Evolutionary conservation across 2,888 invertebrate genomes (phyloP).

Genomic region (Carterocephalus palaemon): DNA sequence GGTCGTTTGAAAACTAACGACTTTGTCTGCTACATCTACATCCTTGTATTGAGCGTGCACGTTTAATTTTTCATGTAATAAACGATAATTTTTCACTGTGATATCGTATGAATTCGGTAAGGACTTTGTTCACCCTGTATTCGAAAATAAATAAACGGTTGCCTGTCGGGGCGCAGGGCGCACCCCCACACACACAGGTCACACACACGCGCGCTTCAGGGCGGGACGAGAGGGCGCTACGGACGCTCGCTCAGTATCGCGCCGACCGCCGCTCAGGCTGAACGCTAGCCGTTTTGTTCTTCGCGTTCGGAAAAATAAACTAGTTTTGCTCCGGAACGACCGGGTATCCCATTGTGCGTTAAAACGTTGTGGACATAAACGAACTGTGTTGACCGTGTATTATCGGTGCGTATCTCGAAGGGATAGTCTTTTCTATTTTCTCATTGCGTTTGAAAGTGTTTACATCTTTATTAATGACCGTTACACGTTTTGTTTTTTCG

Average conservation of each 20-base stretch:
- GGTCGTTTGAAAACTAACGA: conserved; percentile 64
- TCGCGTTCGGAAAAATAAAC: conserved; percentile 70
- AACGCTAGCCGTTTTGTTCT: conserved; percentile 58
- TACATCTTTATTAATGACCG: conserved; percentile 32
- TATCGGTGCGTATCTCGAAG: conserved; percentile 60
- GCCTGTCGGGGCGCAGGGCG: conserved; percentile 53
- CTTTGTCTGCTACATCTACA: conserved; percentile 35
- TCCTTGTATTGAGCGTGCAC: conserved; percentile 29
- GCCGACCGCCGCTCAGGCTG: conserved; percentile 62
- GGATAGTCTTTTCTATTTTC: conserved; percentile 23
- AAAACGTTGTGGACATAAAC: conserved; percentile 61
- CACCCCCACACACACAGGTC: conserved; percentile 46
- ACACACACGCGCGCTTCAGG: conserved; percentile 53
- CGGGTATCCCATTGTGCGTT: conserved; percentile 58
- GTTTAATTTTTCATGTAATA: conserved; percentile 27
- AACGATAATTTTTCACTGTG: conserved; percentile 28
- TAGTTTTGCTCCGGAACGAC: conserved; percentile 71
- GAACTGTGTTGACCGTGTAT: conserved; percentile 59
- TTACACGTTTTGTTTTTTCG: conserved; percentile 25
- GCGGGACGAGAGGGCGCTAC: conserved; percentile 65
- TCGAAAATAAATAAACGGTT: conserved; percentile 64
- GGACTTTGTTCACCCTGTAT: conserved; percentile 51
- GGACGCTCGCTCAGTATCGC: conserved; percentile 73
- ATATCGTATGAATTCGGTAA: conserved; percentile 43
- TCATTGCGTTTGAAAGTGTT: conserved; percentile 29